Evolutionary conservation across 1,140 invertebrate genomes (phyloP).

Genomic region (Heterodera carotae): DNA sequence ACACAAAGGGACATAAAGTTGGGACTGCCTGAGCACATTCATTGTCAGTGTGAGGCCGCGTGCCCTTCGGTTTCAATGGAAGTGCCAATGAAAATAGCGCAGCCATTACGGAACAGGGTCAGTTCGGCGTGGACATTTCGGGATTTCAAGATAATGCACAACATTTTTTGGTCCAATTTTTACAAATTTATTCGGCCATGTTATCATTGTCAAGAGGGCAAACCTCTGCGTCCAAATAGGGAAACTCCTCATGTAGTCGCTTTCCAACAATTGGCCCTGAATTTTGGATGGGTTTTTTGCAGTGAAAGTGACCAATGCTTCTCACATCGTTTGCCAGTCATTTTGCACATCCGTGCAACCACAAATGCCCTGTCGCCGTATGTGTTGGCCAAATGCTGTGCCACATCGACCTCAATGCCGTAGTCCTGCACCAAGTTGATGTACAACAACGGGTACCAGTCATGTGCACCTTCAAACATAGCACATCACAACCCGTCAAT

Average conservation of each 20-base stretch:
- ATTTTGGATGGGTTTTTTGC: neutral
- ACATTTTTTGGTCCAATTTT: no score
- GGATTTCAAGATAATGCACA: no score
- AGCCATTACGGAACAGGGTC: no score
- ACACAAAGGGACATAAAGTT: slow-evolving; percentile 36
- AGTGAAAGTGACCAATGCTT: neutral
- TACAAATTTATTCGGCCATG: no score
- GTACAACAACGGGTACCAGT: slow-evolving; percentile 95
- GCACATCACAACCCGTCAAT: neutral
- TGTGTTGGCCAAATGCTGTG: slow-evolving; percentile 90
- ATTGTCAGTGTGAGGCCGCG: no score
- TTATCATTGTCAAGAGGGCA: neutral
- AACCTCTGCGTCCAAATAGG: slow-evolving; percentile 88
- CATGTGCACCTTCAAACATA: slow-evolving; percentile 73
- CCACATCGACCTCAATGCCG: slow-evolving; percentile 76
- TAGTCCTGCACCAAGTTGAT: slow-evolving; percentile 87
- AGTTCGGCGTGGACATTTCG: no score
- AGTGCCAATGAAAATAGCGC: no score
- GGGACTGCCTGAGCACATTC: no score
- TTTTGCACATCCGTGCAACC: slow-evolving; percentile 88
- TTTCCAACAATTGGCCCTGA: slow-evolving; percentile 85
- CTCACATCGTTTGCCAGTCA: slow-evolving; percentile 79
- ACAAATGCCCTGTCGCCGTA: slow-evolving; percentile 97
- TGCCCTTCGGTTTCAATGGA: no score
- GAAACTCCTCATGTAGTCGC: slow-evolving; percentile 93